phyloP scores from a whole-genome alignment of 2,113 vertebrate species.

The Tetraodon nigroviridis region DNA sequence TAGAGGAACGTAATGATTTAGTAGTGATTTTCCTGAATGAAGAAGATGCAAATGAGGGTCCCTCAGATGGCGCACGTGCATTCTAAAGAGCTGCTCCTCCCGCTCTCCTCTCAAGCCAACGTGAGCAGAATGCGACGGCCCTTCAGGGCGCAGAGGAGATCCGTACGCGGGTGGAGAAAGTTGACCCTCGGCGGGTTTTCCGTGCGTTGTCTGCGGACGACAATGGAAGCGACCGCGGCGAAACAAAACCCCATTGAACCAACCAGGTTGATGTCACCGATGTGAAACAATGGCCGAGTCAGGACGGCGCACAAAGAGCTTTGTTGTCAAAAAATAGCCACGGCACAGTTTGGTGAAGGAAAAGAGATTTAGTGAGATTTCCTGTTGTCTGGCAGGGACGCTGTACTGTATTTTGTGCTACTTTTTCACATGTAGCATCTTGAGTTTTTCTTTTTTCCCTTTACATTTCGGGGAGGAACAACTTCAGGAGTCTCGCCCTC shows the following conservation, averaged over 20 bases:
- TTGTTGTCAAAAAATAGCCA: conserved; percentile 43
- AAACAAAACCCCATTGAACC: conserved; percentile 28
- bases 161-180: conserved; percentile 10
- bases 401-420: not conserved
- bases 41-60: conserved; percentile 19
- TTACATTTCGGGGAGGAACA: conserved; percentile 7
- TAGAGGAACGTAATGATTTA: not conserved
- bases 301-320: conserved; percentile 52
- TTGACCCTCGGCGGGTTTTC: conserved; percentile 20
- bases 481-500: not conserved
- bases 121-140: conserved; percentile 57
- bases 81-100: conserved; percentile 58
- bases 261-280: conserved; percentile 58
- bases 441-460: conserved; percentile 10
- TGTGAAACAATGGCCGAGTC: conserved; percentile 56
- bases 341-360: conserved; percentile 38
- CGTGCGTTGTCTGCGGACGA: conserved; percentile 24
- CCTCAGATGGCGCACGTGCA: conserved; percentile 46
- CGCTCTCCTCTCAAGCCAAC: conserved; percentile 29
- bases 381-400: conserved; percentile 7
- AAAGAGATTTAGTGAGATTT: conserved; percentile 16
- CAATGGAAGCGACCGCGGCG: conserved; percentile 2
- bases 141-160: conserved; percentile 33
- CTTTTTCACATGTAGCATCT: not conserved
- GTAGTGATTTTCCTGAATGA: not conserved